Conservation (phyloP, 2,113 vertebrate genomes). For the Sporophila hypoxantha region DNA sequence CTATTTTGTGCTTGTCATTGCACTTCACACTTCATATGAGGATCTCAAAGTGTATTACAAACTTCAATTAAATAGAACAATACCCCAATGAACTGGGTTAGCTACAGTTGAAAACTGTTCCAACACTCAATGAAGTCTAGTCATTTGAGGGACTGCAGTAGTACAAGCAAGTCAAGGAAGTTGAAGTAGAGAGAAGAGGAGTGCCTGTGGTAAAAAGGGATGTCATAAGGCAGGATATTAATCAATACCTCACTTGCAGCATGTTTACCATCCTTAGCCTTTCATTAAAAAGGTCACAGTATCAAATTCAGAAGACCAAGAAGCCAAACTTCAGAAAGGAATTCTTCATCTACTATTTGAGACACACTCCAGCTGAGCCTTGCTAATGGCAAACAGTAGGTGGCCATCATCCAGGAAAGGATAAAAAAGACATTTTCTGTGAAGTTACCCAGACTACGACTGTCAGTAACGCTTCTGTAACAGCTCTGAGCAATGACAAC, state of each 20-base stretch:
- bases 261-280: background rate
- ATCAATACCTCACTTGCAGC: background rate
- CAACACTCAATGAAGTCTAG: background rate
- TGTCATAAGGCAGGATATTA: background rate
- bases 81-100: slow-evolving; percentile 4
- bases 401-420: background rate
- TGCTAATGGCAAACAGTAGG: slow-evolving; percentile 10
- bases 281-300: background rate
- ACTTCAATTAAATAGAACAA: slow-evolving; percentile 46
- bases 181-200: background rate
- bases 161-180: background rate
- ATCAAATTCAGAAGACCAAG: background rate
- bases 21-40: background rate
- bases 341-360: background rate
- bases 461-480: background rate
- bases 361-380: background rate
- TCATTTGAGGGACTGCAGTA: background rate
- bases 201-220: background rate
- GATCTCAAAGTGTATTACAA: slow-evolving; percentile 29
- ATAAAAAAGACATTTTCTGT: background rate
- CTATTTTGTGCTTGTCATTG: slow-evolving; percentile 17
- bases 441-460: background rate
- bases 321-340: background rate
- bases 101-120: background rate
- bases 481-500: background rate